These are phyloP conservation scores for Colistium nudipinnis DNA, from an alignment of 2,113 vertebrate species.

Conservation along the genomic window DNA sequence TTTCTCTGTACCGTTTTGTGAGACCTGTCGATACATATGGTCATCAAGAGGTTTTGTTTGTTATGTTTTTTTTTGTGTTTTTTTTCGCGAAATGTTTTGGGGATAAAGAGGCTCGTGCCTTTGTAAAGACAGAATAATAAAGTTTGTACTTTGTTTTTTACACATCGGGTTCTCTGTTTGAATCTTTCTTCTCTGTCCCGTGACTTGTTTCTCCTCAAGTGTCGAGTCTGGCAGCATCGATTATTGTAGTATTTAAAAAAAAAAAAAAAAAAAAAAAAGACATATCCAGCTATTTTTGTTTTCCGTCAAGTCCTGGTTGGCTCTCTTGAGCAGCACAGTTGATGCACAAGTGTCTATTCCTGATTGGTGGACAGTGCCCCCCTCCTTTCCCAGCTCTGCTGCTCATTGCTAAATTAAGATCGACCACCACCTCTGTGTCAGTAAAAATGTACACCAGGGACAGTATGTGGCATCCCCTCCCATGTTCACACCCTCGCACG, in stretches of 20 bases:
- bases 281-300: constrained; percentile 4
- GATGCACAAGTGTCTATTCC: constrained; percentile 59
- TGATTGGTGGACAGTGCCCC: constrained; percentile 54
- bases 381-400: neutral
- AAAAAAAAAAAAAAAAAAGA: constrained; percentile 24
- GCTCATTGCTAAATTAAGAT: constrained; percentile 64
- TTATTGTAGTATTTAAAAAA: neutral
- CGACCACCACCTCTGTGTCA: constrained; percentile 23
- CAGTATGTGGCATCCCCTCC: constrained; percentile 33
- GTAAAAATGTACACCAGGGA: constrained; percentile 23
- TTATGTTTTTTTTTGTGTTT: constrained; percentile 74
- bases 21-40: constrained; percentile 82
- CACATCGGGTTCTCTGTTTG: constrained; percentile 39
- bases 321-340: constrained; percentile 19
- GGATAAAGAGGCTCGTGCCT: constrained; percentile 94
- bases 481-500: constrained; percentile 14
- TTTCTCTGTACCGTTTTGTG: constrained; percentile 71
- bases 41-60: constrained; percentile 92
- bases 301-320: constrained; percentile 28
- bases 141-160: constrained; percentile 96
- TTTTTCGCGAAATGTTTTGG: constrained; percentile 87
- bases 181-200: neutral
- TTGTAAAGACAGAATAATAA: constrained; percentile 99
- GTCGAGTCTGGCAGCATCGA: neutral
- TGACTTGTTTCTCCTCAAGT: neutral